Conservation (phyloP, 2,113 vertebrate species). For the Sphaerodactylus townsendi region DNA sequence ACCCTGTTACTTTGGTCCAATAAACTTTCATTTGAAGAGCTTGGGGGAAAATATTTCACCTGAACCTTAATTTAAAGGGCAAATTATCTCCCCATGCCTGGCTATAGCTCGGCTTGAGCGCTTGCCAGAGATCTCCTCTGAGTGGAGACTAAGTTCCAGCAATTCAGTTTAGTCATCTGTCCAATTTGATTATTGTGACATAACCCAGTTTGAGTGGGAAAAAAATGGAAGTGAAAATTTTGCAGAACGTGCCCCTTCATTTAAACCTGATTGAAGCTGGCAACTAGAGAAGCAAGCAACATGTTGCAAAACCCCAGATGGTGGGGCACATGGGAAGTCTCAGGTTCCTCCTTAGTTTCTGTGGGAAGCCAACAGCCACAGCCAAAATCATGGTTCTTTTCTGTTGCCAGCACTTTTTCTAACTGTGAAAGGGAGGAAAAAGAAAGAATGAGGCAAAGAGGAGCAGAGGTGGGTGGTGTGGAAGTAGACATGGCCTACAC, state of each 20-base stretch:
- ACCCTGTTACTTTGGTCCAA: neutral
- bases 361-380: neutral
- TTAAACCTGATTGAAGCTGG: neutral
- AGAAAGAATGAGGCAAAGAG: neutral
- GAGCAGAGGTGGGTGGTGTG: neutral
- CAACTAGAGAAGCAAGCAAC: neutral
- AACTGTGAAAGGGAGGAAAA: neutral
- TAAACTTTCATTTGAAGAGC: constrained; percentile 15
- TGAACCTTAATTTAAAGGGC: constrained; percentile 18
- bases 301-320: neutral
- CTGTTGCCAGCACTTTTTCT: neutral
- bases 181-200: constrained; percentile 27
- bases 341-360: neutral
- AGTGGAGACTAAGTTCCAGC: neutral
- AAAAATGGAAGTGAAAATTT: constrained; percentile 35
- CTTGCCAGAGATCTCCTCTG: fast-evolving
- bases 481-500: too few relatives aligned
- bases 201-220: constrained; percentile 27
- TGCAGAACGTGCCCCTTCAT: constrained; percentile 31
- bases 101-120: constrained; percentile 13
- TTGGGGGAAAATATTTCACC: constrained; percentile 6
- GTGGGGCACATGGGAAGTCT: neutral
- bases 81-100: neutral
- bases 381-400: neutral
- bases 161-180: constrained; percentile 17